These are phyloP conservation scores for Cactoblastis cactorum DNA, from an alignment of 2,888 invertebrate species.

Conservation along the genomic window DNA sequence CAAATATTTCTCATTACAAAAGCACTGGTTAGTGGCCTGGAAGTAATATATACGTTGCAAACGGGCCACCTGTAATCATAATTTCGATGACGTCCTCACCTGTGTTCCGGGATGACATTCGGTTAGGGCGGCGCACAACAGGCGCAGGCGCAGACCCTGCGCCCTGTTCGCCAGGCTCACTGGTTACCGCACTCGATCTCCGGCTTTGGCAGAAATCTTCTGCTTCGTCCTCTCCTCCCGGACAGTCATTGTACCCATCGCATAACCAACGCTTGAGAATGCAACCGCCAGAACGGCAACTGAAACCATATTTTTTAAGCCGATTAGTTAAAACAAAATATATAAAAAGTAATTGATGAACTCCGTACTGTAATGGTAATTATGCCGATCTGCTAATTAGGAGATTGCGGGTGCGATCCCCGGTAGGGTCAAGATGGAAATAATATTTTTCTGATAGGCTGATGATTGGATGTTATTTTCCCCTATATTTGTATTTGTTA, in stretches of 20 bases:
- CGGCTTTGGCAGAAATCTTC: constrained; percentile 32
- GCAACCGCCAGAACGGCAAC: constrained; percentile 60
- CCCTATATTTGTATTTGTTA: too few species aligned
- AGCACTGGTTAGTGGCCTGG: too few species aligned
- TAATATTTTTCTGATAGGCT: too few species aligned
- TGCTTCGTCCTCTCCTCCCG: constrained; percentile 60
- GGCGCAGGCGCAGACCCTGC: constrained; percentile 67
- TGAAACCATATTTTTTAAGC: constrained; percentile 24
- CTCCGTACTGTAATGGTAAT: too few species aligned
- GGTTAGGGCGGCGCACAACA: constrained; percentile 48
- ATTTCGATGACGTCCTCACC: constrained; percentile 15
- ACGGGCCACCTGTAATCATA: neutral
- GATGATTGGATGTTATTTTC: too few species aligned
- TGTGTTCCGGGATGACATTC: constrained; percentile 26
- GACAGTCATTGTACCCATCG: constrained; percentile 71
- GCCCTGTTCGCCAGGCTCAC: constrained; percentile 49
- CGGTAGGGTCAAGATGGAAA: too few species aligned
- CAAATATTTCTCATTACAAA: too few species aligned
- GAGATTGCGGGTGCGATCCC: too few species aligned
- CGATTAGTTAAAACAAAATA: too few species aligned
- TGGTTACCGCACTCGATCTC: constrained; percentile 28
- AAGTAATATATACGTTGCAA: neutral
- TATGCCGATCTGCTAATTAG: too few species aligned
- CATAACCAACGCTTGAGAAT: constrained; percentile 66
- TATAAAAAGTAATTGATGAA: too few species aligned